Evolutionary conservation across 2,797 vertebrate species (phyloP), one percentile per base, ranked within the genome.

Genomic region (Neomorphus geoffroyi): DNA sequence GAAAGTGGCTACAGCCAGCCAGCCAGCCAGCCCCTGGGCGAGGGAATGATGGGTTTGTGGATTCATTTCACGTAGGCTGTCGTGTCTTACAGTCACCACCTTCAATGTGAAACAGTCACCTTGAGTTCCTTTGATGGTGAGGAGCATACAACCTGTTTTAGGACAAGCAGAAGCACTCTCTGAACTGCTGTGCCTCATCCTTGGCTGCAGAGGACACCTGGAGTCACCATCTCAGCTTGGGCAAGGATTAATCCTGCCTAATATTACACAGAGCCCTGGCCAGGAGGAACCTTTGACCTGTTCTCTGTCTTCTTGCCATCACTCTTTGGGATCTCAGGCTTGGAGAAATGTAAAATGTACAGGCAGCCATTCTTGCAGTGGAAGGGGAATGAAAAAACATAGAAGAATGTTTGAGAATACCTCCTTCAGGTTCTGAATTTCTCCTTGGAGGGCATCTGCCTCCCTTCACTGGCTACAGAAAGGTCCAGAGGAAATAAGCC

Each of bases 141-240:
- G 80, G 80, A 32, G 35, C 39, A 66, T 48, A 53, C 86, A 83
- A 56, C 73, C 80, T 93, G 67, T 71, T 92, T 93, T 72, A 7
- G 75, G 89, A 37, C 0, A 5, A 74, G 91, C 61, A 37, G 61
- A 92, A 90, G 80, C 53, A 13, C 45, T 87, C 72, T 33, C 62
- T 93, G 73, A 69, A 62, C 33, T 75, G 70, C 54, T 28, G 45
- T 54, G 78, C 70, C 70, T 81, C 62, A 4, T 54, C 39, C 30
- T 61, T 60, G 60, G 78, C 51, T 79, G 18, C n/a, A 43, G 70
- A 57, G 3, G 13, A 56, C 50, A n/a, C 56, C 86, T 57, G 64
- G 69, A 75, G 88, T 64, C 86, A 90, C 70, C 70, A 54, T 35
- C 46, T 65, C 32, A 43, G 69, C 41, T 27, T 50, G 61, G 72